Evolutionary conservation across 2,113 vertebrate species (phyloP), one percentile per base, ranked within the genome.

Genomic region (Tetraodon nigroviridis): DNA sequence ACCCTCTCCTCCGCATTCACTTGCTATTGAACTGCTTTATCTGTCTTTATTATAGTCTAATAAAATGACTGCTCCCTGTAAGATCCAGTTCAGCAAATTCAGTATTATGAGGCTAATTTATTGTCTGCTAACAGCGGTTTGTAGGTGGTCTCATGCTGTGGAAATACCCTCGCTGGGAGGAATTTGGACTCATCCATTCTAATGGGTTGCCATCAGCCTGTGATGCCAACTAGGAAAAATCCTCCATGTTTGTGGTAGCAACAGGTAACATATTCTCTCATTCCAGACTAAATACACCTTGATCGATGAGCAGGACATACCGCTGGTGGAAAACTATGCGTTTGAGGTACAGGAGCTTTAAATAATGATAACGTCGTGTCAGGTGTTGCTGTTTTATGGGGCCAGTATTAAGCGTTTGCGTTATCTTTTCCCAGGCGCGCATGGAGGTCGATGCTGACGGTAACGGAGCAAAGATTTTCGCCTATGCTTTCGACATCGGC

Each of bases 391-490:
- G 7, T 32, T 37, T 40, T 11, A 29, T 8, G 1, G 1, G 22
- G 5, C 6, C 18, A 6, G 1, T 46, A 8, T 50, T 22, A 42
- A 63, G 21, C 12, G 0, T 3, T 18, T 0, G 0, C 0, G 1
- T n/a, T 15, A 11, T 64, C 2, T 1, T 5, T 46, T 72, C 59
- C 2, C 19, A 98, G 97, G 96, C 97, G 29, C 94, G 95, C 3
- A 98, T 99, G 95, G 97, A 99, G 76, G 96, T 99, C 3, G 97
- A 99, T 44, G 97, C 97, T 0, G 95, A 99, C 51, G 97, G 97
- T 21, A 99, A 99, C 4, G 97, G 97, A 81, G 96, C 97, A 42
- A 98, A 96, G 87, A 99, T 99, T 73, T 99, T 98, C 73, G 97
- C 97, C 0, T 98, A 96, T 0, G 97, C 96, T 0, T 99, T 98